Evolutionary conservation across 2,113 vertebrate genomes (phyloP).

Genomic region (Thermophis baileyi): DNA sequence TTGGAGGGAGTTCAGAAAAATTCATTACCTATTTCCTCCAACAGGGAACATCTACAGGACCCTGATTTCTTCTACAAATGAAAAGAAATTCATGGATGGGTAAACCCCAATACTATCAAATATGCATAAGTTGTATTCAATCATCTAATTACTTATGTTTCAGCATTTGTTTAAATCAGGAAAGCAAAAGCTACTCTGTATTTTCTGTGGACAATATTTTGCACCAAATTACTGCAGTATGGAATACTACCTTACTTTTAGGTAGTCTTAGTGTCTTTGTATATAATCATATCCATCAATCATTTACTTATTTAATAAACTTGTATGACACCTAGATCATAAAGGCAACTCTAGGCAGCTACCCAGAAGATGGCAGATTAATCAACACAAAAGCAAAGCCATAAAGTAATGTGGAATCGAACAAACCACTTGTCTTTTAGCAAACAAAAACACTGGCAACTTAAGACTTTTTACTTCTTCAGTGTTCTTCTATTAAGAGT

Average conservation of each 20-base stretch:
- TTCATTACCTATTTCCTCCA: too few relatives aligned
- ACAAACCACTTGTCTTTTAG: not conserved
- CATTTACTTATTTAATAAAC: too few relatives aligned
- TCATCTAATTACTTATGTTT: not conserved
- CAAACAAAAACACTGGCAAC: not conserved
- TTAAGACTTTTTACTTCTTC: not conserved
- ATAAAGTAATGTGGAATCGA: not conserved
- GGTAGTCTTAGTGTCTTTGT: not conserved
- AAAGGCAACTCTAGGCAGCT: not conserved
- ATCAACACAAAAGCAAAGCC: not conserved
- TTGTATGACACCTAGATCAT: not conserved
- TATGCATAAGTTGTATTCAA: too few relatives aligned
- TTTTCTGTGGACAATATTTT: too few relatives aligned
- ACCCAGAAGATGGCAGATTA: not conserved
- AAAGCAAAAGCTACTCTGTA: not conserved
- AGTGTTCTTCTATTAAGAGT: not conserved
- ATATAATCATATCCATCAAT: too few relatives aligned
- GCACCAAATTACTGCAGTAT: too few relatives aligned
- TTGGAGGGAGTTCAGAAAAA: too few relatives aligned
- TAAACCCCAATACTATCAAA: too few relatives aligned
- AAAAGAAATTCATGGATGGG: too few relatives aligned
- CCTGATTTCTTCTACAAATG: too few relatives aligned
- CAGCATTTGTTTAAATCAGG: not conserved
- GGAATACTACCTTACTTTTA: too few relatives aligned
- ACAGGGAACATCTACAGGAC: too few relatives aligned